Evolutionary conservation across 2,888 invertebrate species (phyloP).

Genomic region (Calameuta idolon): DNA sequence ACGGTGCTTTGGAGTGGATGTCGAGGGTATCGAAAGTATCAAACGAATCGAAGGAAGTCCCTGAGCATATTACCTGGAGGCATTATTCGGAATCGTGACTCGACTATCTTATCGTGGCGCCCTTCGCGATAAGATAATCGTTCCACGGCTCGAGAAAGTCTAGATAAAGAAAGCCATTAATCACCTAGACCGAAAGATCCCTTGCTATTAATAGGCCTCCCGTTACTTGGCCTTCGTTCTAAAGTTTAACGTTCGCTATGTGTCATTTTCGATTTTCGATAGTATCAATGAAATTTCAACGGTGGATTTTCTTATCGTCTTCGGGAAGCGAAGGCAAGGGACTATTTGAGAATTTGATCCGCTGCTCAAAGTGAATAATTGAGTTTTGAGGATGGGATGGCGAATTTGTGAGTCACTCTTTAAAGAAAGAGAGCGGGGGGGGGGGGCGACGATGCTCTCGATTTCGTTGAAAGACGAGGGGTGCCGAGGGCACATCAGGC

Average conservation of each 20-base stretch:
- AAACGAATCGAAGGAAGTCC: background rate
- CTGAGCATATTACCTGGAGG: background rate
- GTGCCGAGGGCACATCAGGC: background rate
- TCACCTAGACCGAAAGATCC: constrained; percentile 32
- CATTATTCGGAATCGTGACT: background rate
- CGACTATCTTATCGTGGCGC: constrained; percentile 18
- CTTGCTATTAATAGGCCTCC: constrained; percentile 32
- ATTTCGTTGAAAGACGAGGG: background rate
- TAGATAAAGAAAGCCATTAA: constrained; percentile 10
- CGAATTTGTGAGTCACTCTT: background rate
- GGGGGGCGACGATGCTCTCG: background rate
- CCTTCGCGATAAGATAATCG: constrained; percentile 20
- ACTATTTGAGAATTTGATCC: background rate
- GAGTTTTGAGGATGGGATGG: background rate
- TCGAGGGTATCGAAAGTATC: background rate
- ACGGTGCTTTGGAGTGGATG: background rate
- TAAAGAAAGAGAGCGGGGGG: too few species aligned
- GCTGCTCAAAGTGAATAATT: background rate
- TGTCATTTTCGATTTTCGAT: background rate
- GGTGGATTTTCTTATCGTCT: background rate
- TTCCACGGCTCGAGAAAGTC: background rate
- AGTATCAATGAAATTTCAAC: background rate
- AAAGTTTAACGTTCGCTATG: background rate
- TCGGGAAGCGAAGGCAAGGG: background rate
- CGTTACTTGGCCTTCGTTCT: background rate